phyloP scores from a whole-genome alignment of 2,797 vertebrate species.

The Hylomyscus alleni region DNA sequence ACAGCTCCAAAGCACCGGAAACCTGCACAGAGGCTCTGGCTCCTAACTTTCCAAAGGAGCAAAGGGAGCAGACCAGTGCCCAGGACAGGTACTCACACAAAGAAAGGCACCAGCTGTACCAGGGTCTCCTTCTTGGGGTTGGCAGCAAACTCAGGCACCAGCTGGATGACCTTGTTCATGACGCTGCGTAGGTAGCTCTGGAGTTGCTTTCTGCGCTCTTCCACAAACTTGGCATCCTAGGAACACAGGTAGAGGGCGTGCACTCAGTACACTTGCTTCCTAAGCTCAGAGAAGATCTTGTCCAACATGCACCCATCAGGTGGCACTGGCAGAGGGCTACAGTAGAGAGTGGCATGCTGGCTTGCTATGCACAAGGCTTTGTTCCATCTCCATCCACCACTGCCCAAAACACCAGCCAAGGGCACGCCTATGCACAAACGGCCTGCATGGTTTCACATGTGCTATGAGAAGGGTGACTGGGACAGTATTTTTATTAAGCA shows the following conservation, averaged over 20 bases:
- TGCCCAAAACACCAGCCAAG: background rate
- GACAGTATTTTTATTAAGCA: rapidly evolving
- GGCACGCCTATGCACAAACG: rapidly evolving
- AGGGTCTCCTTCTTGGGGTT: constrained; percentile 96
- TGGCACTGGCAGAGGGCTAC: no score
- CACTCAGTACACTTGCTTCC: background rate
- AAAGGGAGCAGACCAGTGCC: background rate
- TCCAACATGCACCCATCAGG: rapidly evolving
- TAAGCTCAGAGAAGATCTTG: rapidly evolving
- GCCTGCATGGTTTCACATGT: background rate
- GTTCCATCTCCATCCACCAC: background rate
- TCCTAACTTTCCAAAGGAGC: background rate
- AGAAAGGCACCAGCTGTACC: constrained; percentile 96
- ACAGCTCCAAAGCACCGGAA: rapidly evolving
- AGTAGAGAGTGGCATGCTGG: background rate
- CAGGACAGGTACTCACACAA: constrained; percentile 92
- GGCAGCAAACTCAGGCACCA: constrained; percentile 95
- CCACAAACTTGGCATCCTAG: constrained; percentile 99
- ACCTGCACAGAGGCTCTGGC: background rate
- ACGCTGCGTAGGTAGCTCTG: constrained; percentile 97
- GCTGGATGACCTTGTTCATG: constrained; percentile 99
- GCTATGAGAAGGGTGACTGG: rapidly evolving
- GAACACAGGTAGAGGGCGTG: background rate
- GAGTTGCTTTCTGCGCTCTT: constrained; percentile 97
- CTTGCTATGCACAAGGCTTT: background rate